These are phyloP conservation scores for Clinocottus analis DNA, from an alignment of 2,113 vertebrate species.

Conservation along the genomic window DNA sequence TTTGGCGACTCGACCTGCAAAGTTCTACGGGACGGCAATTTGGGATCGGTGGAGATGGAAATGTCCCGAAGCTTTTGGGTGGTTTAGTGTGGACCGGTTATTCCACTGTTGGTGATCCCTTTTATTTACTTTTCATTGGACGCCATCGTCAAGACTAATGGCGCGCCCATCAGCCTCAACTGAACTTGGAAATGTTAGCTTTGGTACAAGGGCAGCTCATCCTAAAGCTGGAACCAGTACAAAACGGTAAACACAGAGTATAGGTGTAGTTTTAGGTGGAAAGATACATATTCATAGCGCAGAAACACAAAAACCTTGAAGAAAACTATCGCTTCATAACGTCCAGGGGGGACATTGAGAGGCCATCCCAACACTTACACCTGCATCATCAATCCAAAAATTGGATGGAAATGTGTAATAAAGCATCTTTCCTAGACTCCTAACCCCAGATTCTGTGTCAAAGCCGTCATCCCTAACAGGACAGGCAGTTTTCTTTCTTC, in stretches of 20 bases:
- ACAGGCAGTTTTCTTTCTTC: neutral
- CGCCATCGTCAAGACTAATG: too few species aligned
- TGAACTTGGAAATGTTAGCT: neutral
- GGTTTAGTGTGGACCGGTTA: neutral
- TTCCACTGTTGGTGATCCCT: too few species aligned
- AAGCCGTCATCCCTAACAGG: neutral
- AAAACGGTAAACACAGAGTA: neutral
- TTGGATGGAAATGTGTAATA: conserved; percentile 6
- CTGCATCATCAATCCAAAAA: conserved; percentile 19
- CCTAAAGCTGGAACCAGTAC: neutral
- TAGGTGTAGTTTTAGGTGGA: neutral
- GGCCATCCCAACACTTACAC: neutral
- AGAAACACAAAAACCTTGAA: neutral
- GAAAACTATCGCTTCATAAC: neutral
- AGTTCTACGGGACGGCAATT: too few species aligned
- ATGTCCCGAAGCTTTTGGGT: neutral
- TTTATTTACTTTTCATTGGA: neutral
- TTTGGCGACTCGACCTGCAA: neutral
- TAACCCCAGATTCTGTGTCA: neutral
- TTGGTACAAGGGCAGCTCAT: neutral
- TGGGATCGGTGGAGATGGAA: neutral
- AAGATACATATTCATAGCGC: too few species aligned
- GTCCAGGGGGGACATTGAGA: neutral
- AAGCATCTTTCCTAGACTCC: neutral
- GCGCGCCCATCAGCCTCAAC: neutral